Evolutionary conservation across 2,113 vertebrate species (phyloP).

Genomic region (Chloroceryle aenea): DNA sequence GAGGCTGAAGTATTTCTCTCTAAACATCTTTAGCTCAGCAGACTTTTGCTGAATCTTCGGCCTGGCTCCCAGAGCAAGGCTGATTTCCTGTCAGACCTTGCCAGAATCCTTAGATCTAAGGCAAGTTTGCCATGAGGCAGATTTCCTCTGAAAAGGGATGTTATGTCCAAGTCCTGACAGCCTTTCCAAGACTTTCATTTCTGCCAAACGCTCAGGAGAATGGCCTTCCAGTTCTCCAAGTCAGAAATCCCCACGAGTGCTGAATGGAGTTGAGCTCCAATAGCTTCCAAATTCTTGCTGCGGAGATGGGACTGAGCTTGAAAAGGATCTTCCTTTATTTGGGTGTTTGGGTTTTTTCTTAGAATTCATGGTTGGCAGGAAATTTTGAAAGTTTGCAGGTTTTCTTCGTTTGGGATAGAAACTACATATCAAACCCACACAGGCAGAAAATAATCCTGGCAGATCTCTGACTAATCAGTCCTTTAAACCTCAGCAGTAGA

Average conservation of each 20-base stretch:
- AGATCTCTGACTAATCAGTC: not conserved
- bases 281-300: not conserved
- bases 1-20: not conserved
- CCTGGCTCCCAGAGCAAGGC: not conserved
- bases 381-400: not conserved
- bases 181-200: constrained; percentile 3
- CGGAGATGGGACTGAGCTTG: not conserved
- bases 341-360: not conserved
- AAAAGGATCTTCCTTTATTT: not conserved
- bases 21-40: not conserved
- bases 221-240: not conserved
- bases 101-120: not conserved
- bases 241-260: not conserved
- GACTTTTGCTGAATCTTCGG: fast-evolving
- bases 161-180: not conserved
- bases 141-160: not conserved
- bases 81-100: not conserved
- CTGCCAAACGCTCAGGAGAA: not conserved
- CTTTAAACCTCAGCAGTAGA: not conserved
- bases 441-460: not conserved
- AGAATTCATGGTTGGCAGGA: not conserved
- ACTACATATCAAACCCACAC: not conserved
- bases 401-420: not conserved
- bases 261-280: not conserved
- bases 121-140: not conserved